Conservation (phyloP, 2,113 vertebrate species). For the Oceanodroma tethys region DNA sequence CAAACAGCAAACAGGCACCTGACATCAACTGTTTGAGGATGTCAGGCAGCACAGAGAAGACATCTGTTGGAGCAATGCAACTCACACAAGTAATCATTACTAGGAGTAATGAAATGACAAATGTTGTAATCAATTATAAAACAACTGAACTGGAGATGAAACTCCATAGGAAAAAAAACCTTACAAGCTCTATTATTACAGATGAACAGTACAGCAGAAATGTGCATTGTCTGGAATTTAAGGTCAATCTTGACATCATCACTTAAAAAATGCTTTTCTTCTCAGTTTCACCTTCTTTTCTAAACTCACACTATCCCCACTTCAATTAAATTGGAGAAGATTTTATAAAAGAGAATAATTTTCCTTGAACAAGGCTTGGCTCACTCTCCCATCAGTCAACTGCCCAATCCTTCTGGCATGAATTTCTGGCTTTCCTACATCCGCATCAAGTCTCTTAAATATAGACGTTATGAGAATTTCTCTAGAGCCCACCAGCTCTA, state of each 20-base stretch:
- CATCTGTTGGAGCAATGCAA: not conserved
- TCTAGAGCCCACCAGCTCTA: not conserved
- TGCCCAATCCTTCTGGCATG: not conserved
- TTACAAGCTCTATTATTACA: not conserved
- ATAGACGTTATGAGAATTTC: not conserved
- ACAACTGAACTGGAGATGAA: not conserved
- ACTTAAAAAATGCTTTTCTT: not conserved
- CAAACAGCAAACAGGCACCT: not conserved
- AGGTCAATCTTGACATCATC: not conserved
- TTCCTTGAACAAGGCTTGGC: not conserved
- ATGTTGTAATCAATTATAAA: not conserved
- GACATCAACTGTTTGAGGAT: not conserved
- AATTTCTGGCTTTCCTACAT: not conserved
- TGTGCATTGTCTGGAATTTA: not conserved
- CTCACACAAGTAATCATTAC: not conserved
- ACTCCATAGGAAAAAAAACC: not conserved
- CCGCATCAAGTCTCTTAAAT: not conserved
- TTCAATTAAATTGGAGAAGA: not conserved
- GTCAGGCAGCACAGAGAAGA: not conserved
- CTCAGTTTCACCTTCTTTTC: not conserved
- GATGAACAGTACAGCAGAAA: not conserved
- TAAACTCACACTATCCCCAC: not conserved
- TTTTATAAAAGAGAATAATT: not conserved
- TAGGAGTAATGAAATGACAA: not conserved
- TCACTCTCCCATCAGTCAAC: not conserved